phyloP scores from a whole-genome alignment of 2,888 invertebrate species.

The Platycheirus rosarum region DNA sequence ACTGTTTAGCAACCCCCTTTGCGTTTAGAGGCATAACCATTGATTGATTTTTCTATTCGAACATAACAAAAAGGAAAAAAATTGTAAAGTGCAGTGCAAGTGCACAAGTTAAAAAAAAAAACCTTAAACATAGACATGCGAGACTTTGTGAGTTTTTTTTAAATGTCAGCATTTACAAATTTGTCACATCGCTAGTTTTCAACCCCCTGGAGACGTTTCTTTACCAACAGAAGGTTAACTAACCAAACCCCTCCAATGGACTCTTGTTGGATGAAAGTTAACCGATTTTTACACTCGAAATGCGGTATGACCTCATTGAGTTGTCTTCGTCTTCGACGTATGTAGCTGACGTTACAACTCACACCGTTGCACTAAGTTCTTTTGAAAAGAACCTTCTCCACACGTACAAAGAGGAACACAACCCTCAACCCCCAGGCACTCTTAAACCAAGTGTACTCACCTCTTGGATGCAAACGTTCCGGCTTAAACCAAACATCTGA shows the following conservation, averaged over 20 bases:
- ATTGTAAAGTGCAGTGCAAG: conserved; percentile 22
- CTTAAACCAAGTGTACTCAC: conserved; percentile 85
- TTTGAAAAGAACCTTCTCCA: conserved; percentile 10
- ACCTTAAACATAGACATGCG: conserved; percentile 2
- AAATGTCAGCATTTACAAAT: conserved; percentile 23
- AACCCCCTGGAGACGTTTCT: neutral
- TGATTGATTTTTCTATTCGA: conserved; percentile 20
- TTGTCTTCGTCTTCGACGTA: neutral
- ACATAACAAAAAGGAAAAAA: too few relatives aligned
- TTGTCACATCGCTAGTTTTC: conserved; percentile 10
- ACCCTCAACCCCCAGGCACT: neutral
- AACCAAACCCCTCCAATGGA: conserved; percentile 12
- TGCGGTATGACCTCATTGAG: conserved; percentile 68
- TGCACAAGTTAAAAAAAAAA: neutral
- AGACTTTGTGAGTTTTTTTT: neutral
- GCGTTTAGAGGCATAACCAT: conserved; percentile 28
- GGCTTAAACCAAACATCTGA: conserved; percentile 97
- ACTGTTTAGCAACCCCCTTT: neutral
- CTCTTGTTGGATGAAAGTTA: conserved; percentile 3
- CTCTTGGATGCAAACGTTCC: conserved; percentile 94
- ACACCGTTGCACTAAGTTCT: conserved; percentile 44
- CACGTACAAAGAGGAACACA: neutral
- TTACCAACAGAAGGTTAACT: conserved; percentile 47
- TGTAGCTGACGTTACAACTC: conserved; percentile 33
- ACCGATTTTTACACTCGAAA: conserved; percentile 33